A percentile compares a stretch with the other conserved stretches of the same genome.
Conservation (phyloP, 2,113 vertebrate species). For the Oreochromis spilurus region DNA sequence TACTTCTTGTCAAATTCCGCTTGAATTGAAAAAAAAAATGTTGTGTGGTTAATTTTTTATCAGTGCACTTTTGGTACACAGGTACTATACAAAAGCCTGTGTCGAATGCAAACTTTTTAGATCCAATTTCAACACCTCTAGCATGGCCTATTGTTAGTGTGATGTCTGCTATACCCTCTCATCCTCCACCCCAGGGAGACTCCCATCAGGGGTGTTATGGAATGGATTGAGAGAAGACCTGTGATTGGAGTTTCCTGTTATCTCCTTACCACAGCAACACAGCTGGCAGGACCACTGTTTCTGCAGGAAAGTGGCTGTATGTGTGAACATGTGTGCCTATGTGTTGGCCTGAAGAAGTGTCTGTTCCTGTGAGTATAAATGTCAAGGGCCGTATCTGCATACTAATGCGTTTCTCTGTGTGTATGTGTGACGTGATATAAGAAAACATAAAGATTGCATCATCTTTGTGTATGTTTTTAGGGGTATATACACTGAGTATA, state of each 20-base stretch:
- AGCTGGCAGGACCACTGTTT: constrained; percentile 26
- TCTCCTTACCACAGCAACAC: constrained; percentile 44
- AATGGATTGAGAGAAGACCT: constrained; percentile 24
- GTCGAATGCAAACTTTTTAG: constrained; percentile 6
- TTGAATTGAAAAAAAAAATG: neutral
- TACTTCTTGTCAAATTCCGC: neutral
- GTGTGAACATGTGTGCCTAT: neutral
- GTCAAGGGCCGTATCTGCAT: constrained; percentile 11
- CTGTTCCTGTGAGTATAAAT: constrained; percentile 2
- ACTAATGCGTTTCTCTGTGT: neutral
- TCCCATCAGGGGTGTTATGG: constrained; percentile 10
- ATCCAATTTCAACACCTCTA: constrained; percentile 13
- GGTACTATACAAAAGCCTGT: neutral
- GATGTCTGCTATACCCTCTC: constrained; percentile 38
- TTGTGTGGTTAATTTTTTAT: constrained; percentile 10
- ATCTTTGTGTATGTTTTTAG: neutral
- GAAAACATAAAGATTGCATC: neutral
- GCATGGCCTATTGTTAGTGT: constrained; percentile 17
- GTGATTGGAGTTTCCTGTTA: constrained; percentile 49
- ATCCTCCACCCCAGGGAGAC: constrained; percentile 10
- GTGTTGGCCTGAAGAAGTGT: neutral
- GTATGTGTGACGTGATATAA: neutral
- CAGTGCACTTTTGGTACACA: neutral
- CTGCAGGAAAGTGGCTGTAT: neutral
- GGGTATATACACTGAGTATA: neutral